Percentiles rank a stretch among this genome's conserved stretches.
phyloP scores from a whole-genome alignment of 1,140 invertebrate genomes.

The Eciton burchellii region DNA sequence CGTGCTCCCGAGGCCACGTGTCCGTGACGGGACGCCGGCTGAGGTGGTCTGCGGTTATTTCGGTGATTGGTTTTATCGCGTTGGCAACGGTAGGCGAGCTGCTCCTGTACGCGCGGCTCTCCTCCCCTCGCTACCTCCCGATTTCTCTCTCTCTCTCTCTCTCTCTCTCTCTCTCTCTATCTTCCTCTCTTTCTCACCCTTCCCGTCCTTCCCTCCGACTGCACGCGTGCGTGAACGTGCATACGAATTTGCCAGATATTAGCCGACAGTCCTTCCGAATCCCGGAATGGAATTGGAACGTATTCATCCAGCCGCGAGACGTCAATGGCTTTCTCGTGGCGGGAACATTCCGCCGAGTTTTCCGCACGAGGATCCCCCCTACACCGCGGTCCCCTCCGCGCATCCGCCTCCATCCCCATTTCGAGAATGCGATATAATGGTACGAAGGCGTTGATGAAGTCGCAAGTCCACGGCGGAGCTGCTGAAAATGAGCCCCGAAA shows the following conservation, averaged over 20 bases:
- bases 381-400: background rate
- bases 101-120: constrained; percentile 63
- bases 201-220: constrained; percentile 53
- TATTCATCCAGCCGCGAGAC: constrained; percentile 22
- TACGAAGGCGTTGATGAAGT: too few relatives aligned
- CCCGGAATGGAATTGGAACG: constrained; percentile 56
- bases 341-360: too few relatives aligned
- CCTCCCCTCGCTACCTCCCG: constrained; percentile 25
- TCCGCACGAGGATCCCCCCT: too few relatives aligned
- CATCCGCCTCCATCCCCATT: background rate
- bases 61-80: constrained; percentile 85
- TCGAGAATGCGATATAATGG: background rate
- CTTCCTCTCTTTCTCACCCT: background rate
- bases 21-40: constrained; percentile 76
- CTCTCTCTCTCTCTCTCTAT: constrained; percentile 20
- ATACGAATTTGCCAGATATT: constrained; percentile 72
- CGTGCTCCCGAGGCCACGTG: constrained; percentile 74
- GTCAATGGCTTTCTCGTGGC: background rate
- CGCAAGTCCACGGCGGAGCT: too few relatives aligned
- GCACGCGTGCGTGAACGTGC: constrained; percentile 66
- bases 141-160: too few relatives aligned
- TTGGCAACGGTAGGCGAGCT: constrained; percentile 82
- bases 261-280: constrained; percentile 43
- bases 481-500: too few relatives aligned
- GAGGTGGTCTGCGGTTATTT: constrained; percentile 84